Conservation (phyloP, 2,888 invertebrate species). For the Pecten maximus region DNA sequence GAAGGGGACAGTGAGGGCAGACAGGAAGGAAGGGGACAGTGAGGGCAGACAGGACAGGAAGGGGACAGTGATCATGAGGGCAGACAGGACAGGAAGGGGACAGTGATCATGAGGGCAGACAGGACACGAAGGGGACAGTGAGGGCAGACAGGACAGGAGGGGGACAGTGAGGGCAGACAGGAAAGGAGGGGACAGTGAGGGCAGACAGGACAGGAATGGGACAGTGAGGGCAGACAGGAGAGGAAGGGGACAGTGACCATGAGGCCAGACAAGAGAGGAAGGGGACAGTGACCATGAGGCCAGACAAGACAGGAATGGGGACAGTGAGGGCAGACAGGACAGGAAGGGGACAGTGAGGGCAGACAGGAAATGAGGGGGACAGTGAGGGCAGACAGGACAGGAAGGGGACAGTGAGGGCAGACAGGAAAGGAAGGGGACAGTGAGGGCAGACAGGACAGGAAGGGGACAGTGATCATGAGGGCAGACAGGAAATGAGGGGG, state of each 20-base stretch:
- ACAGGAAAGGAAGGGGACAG: background rate
- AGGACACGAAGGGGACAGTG: background rate
- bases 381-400: background rate
- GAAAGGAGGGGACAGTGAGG: background rate
- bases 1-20: background rate
- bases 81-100: background rate
- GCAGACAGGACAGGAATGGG: background rate
- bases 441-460: background rate
- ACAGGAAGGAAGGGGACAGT: background rate
- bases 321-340: slow-evolving; percentile 54
- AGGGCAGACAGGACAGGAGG: background rate
- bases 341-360: background rate
- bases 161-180: background rate
- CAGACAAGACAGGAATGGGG: slow-evolving; percentile 77
- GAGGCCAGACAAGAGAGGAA: background rate
- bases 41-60: background rate
- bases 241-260: background rate
- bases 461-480: background rate
- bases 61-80: background rate
- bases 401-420: slow-evolving; percentile 33
- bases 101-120: background rate
- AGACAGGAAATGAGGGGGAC: background rate
- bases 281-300: background rate
- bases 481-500: background rate
- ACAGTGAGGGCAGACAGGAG: background rate